Conservation (phyloP, 2,113 vertebrate genomes). For the Cyprinodon brontotheroides region DNA sequence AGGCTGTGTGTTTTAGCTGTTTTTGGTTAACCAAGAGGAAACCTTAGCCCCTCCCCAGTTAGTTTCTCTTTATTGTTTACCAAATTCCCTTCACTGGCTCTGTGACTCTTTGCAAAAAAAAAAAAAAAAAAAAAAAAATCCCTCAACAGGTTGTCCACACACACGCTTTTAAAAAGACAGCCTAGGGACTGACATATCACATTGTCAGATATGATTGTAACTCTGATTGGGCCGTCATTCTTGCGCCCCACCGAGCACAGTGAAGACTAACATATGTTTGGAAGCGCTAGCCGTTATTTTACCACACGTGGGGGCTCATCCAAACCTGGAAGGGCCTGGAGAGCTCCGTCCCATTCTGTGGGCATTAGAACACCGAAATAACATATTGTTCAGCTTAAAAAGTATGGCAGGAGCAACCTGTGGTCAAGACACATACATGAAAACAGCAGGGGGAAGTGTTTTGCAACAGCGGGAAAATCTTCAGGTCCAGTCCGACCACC, state of each 20-base stretch:
- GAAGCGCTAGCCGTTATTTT: slow-evolving; percentile 67
- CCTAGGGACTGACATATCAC: slow-evolving; percentile 71
- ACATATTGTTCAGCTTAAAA: slow-evolving; percentile 75
- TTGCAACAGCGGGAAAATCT: slow-evolving; percentile 80
- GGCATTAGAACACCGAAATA: slow-evolving; percentile 70
- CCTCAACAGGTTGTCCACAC: slow-evolving; percentile 62
- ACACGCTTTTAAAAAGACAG: slow-evolving; percentile 57
- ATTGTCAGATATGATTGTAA: slow-evolving; percentile 72
- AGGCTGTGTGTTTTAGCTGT: slow-evolving; percentile 42
- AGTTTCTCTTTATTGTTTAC: slow-evolving; percentile 19
- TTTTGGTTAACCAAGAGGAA: slow-evolving; percentile 23
- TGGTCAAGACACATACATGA: too few species aligned
- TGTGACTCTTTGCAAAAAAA: slow-evolving; percentile 43
- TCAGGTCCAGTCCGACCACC: slow-evolving; percentile 76
- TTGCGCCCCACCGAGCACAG: slow-evolving; percentile 66
- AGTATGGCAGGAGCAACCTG: slow-evolving; percentile 69
- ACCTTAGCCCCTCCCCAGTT: too few species aligned
- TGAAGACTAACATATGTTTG: slow-evolving; percentile 79
- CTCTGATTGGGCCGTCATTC: slow-evolving; percentile 67
- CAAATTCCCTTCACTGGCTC: slow-evolving; percentile 37
- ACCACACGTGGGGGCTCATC: slow-evolving; percentile 65
- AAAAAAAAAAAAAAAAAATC: slow-evolving; percentile 6
- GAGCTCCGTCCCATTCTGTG: slow-evolving; percentile 74
- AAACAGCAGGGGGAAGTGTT: slow-evolving; percentile 80
- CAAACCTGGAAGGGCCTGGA: slow-evolving; percentile 58